Evolutionary conservation across 2,888 invertebrate genomes (phyloP), one percentile per base, ranked within the genome.

Genomic region (Psylliodes chrysocephalus): DNA sequence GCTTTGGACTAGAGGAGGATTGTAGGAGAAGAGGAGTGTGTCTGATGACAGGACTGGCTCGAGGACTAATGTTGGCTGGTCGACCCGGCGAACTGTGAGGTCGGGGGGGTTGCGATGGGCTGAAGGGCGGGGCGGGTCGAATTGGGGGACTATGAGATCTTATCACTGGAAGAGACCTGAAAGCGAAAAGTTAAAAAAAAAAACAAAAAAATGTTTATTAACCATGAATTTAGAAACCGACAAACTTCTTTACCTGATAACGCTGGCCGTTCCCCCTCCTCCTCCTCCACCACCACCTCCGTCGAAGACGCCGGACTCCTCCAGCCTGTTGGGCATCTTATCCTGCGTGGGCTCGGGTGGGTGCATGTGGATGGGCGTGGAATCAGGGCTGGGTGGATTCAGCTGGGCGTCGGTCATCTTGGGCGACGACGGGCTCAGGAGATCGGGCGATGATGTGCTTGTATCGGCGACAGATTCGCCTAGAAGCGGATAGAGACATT

Each of bases 401-500:
- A 57, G 28, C 12, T 49, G 73, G 61, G 87, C 85, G 82, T 87
- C 85, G 80, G 89, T 88, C 87, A 90, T 89, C 85, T 90, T 90
- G 82, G 93, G 93, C 81, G 94, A 94, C 83, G 91, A 88, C 82
- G 93, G 93, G 83, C 91, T 90, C 79, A 88, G 85, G 77, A 92
- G 88, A 86, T 94, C 94, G 83, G 94, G 94, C 82, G 94, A 95
- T 82, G 94, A 94, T 82, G 94, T 94, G 84, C 93, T 94, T 82
- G 94, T 94, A 85, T 95, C 95, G 83, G 94, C 94, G 85, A 94
- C 91, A 83, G 94, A 94, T 87, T 94, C 95, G 86, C 92, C 92
- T 91, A 89, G 77, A 82, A 81, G 84, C 80, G 81, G 82, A 86
- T 79, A 86, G 79, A 81, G 76, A 78, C 75, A 80, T 78, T 80